A percentile compares a stretch with the other conserved stretches of the same genome.
Conservation (phyloP, 1,140 invertebrate species). For the Caerostris darwini region DNA sequence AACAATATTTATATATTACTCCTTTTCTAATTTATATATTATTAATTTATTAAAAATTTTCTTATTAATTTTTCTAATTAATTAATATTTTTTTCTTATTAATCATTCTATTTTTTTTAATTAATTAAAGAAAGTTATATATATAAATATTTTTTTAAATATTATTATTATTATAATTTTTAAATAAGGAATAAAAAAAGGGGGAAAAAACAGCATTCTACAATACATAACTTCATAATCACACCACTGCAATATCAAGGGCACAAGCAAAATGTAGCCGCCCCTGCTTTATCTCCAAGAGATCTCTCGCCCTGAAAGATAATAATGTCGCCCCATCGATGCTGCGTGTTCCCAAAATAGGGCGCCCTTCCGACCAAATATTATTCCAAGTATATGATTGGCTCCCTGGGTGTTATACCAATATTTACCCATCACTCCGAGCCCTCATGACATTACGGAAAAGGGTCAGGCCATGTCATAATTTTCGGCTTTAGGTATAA, state of each 20-base stretch:
- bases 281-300: neutral
- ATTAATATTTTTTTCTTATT: no score
- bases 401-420: slow-evolving; percentile 54
- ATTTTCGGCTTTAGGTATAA: slow-evolving; percentile 53
- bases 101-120: no score
- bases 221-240: neutral
- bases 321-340: slow-evolving; percentile 24
- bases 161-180: no score
- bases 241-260: neutral
- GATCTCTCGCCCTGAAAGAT: slow-evolving; percentile 12
- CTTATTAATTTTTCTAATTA: no score
- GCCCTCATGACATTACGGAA: slow-evolving; percentile 42
- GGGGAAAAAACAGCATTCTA: neutral
- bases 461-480: slow-evolving; percentile 11
- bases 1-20: no score
- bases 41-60: no score
- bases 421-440: slow-evolving; percentile 53
- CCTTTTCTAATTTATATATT: no score
- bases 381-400: slow-evolving; percentile 68
- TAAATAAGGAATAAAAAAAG: no score
- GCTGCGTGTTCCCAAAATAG: slow-evolving; percentile 20
- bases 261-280: neutral
- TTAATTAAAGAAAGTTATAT: no score
- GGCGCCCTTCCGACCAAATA: slow-evolving; percentile 40
- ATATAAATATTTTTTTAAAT: no score